Evolutionary conservation across 2,888 invertebrate genomes (phyloP).

Genomic region (Aphrophora alni): DNA sequence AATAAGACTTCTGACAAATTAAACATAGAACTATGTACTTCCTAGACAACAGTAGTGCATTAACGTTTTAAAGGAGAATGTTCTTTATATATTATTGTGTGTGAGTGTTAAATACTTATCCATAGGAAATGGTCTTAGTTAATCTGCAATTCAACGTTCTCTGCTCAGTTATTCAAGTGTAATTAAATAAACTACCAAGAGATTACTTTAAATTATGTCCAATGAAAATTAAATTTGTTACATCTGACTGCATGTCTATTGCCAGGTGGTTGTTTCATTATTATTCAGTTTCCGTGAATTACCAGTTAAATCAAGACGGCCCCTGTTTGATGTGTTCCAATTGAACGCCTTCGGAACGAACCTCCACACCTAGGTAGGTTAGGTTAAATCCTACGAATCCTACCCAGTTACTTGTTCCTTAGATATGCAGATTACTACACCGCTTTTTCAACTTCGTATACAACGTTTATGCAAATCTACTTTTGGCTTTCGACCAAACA

Average conservation of each 20-base stretch:
- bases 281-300: background rate
- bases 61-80: too few relatives aligned
- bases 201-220: background rate
- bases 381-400: background rate
- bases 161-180: background rate
- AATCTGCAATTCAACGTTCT: background rate
- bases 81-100: too few relatives aligned
- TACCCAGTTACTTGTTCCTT: background rate
- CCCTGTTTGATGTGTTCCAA: background rate
- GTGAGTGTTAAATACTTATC: background rate
- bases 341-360: background rate
- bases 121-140: background rate
- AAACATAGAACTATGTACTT: too few relatives aligned
- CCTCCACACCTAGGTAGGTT: background rate
- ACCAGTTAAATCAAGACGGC: background rate
- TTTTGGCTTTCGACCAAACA: background rate
- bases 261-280: background rate
- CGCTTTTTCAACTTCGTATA: background rate
- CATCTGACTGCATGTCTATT: background rate
- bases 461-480: background rate
- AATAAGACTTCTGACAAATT: too few relatives aligned
- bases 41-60: too few relatives aligned
- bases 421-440: background rate
- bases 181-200: background rate
- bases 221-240: background rate